Evolutionary conservation across 2,113 vertebrate genomes (phyloP), one percentile per base, ranked within the genome.

Genomic region (Chaetodon auriga): DNA sequence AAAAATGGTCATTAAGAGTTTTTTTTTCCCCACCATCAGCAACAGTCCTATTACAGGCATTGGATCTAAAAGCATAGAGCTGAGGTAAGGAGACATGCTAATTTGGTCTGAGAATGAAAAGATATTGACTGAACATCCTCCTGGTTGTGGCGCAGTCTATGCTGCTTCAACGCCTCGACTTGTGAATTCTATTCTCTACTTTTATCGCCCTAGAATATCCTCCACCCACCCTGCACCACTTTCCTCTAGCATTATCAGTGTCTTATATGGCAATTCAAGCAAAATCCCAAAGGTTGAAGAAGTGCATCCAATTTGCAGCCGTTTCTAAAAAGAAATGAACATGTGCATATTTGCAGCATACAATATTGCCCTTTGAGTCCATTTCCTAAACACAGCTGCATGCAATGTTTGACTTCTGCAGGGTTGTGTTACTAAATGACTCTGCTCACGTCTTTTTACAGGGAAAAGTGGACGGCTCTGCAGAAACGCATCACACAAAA

Each of bases 401-500:
- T 4, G 23, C 8, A n/a, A 41, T 11, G 41, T 57, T 30, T 61
- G 38, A 25, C 10, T 58, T 57, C 25, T 48, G 53, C 21, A 30
- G 16, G 53, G 51, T 30, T 63, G 16, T 62, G 46, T 11, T 38
- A 12, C 25, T 14, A 30, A 18, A 18, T 13, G 9, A 3, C 1
- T 16, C 10, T 23, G 13, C n/a, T 9, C n/a, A 23, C 0, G 0
- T 55, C 4, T 5, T 25, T 1, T 8, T 4, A 53, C 0, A 7
- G 21, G 13, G 1, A 77, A 51, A 68, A 76, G 10, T 21, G 2
- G 8, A 57, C 9, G 30, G 1, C 3, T 23, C 5, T 69, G 4
- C 60, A 62, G 35, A 48, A 55, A 65, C 53, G 5, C 1, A 36
- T 79, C 46, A n/a, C 54, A 45, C 68, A 57, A 30, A n/a, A 10